Evolutionary conservation across 2,113 vertebrate genomes (phyloP).

Genomic region (Caretta caretta): DNA sequence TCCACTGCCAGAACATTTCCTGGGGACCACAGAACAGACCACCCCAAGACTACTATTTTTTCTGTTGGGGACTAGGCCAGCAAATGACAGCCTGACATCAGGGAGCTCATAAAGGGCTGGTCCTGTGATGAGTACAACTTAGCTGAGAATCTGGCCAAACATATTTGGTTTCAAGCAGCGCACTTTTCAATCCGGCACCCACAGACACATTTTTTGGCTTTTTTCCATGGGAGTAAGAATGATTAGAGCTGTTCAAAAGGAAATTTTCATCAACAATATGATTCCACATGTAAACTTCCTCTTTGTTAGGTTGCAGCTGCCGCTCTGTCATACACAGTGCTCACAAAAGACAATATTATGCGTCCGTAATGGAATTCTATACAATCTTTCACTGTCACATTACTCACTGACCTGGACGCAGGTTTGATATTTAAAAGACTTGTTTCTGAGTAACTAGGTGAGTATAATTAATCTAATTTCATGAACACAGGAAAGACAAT

Average conservation of each 20-base stretch:
- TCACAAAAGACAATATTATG: background rate
- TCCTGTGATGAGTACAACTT: background rate
- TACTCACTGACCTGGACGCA: background rate
- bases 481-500: background rate
- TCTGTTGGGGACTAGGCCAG: background rate
- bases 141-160: background rate
- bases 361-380: background rate
- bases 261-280: background rate
- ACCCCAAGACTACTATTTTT: rapidly evolving
- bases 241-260: background rate
- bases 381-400: background rate
- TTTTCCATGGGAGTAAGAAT: background rate
- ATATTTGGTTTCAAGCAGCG: background rate
- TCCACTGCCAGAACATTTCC: background rate
- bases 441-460: background rate
- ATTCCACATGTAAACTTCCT: background rate
- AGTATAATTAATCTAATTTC: background rate
- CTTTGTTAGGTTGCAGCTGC: slow-evolving; percentile 34
- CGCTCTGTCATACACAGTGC: background rate
- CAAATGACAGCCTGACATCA: background rate
- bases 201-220: background rate
- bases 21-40: background rate
- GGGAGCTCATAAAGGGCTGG: background rate
- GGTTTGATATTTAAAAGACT: background rate
- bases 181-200: background rate